phyloP scores from a whole-genome alignment of 2,797 vertebrate species.

The Crax fasciolata region DNA sequence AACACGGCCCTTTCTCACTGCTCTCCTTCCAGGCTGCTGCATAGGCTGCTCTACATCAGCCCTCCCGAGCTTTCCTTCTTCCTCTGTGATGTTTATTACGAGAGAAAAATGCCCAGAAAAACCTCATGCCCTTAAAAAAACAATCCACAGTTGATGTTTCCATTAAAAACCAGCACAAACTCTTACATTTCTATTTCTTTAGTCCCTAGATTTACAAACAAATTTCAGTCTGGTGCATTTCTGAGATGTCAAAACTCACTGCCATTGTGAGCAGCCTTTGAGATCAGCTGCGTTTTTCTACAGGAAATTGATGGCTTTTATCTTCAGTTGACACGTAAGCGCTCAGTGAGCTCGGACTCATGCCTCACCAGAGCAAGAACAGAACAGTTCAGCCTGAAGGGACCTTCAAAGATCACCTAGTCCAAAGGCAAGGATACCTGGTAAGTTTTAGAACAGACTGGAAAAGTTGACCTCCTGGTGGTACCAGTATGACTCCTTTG shows the following conservation, averaged over 20 bases:
- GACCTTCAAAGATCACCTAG: background rate
- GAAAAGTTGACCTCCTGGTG: background rate
- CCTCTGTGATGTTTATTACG: background rate
- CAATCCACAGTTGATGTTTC: background rate
- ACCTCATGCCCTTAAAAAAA: background rate
- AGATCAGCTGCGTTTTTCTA: background rate
- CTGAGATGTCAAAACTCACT: background rate
- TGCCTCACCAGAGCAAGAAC: background rate
- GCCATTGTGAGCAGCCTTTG: background rate
- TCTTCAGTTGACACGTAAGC: background rate
- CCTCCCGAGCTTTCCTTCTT: slow-evolving; percentile 10
- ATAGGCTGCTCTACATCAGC: background rate
- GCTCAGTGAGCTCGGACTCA: background rate
- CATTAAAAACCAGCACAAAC: background rate
- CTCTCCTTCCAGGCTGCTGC: background rate
- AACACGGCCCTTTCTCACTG: background rate
- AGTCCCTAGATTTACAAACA: background rate
- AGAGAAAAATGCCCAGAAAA: background rate
- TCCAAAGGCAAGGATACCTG: background rate
- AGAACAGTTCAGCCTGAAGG: background rate
- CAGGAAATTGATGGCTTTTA: background rate
- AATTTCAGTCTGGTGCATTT: background rate
- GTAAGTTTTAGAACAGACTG: background rate
- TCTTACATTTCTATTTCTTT: background rate
- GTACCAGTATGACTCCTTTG: background rate